Evolutionary conservation across 2,113 vertebrate genomes (phyloP), one percentile per base, ranked within the genome.

Genomic region (Dipodomys spectabilis): DNA sequence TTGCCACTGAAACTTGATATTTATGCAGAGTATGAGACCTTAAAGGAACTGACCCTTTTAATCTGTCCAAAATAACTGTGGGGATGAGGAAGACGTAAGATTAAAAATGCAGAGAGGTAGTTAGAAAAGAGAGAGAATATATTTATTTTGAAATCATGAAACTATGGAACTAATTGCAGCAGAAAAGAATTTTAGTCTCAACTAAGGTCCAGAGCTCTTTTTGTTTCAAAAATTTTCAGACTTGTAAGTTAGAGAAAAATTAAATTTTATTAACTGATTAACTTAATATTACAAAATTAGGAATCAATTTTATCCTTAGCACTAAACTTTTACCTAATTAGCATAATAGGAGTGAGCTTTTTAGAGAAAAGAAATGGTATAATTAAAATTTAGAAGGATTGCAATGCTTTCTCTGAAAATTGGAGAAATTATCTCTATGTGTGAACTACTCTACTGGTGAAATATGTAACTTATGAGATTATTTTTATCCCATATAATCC

Each of bases 371-470:
- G 39, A 77, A 81, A 12, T 69, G 57, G 12, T 69, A 57, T 68
- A 89, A 94, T 91, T 68, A 90, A 95, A 86, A 91, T 86, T 83
- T 93, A 84, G 45, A 73, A 82, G 57, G 92, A 89, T 88, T 90
- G 27, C 6, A 90, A 62, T 75, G 18, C 57, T 94, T 49, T 25
- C n/a, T 91, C n/a, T 91, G 65, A 94, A 90, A 92, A 77, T 60
- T 25, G 30, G 23, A 78, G 32, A 82, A 82, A 35, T 9, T 64
- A 20, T 49, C 45, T 90, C 5, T 35, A 4, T 75, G 7, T 65
- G 12, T 5, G 81, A 30, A 88, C 3, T 75, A 2, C 87, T 92
- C 90, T 67, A 49, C 45, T 92, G 19, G 53, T 64, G 9, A 94
- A 91, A 86, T 75, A 2, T 60, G 7, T 92, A 39, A 53, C 27